Evolutionary conservation across 2,113 vertebrate species (phyloP).

Genomic region (Pampusana beccarii): DNA sequence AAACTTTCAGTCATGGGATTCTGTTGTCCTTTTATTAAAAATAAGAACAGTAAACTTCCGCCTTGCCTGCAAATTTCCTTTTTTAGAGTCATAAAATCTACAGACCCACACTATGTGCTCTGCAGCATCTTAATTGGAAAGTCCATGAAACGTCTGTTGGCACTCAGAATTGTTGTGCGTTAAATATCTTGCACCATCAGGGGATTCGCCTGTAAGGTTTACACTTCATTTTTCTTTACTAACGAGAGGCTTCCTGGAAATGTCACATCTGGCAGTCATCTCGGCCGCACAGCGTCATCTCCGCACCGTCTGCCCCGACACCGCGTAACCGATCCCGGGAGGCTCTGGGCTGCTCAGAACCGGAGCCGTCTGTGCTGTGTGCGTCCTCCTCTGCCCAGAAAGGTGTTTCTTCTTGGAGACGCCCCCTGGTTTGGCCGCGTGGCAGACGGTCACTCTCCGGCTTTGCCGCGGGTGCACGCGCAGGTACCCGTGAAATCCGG

Average conservation of each 20-base stretch:
- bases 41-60: not conserved
- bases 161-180: not conserved
- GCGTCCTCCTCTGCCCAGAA: not conserved
- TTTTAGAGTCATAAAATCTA: not conserved
- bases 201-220: not conserved
- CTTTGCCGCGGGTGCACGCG: fast-evolving
- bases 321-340: not conserved
- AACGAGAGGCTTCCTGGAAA: not conserved
- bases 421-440: fast-evolving
- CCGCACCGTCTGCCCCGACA: not conserved
- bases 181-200: not conserved
- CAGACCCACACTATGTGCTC: not conserved
- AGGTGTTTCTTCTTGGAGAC: not conserved
- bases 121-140: not conserved
- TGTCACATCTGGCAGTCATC: not conserved
- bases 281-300: not conserved
- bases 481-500: too few relatives aligned
- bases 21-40: not conserved
- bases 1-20: not conserved
- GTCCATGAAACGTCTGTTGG: not conserved
- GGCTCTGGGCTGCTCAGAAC: not conserved
- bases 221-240: not conserved
- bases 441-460: not conserved
- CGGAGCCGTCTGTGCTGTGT: too few relatives aligned
- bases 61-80: not conserved